A percentile compares a stretch with the other conserved stretches of the same genome.
Evolutionary conservation across 2,797 vertebrate species (phyloP).

Genomic region (Dallia pectoralis): DNA sequence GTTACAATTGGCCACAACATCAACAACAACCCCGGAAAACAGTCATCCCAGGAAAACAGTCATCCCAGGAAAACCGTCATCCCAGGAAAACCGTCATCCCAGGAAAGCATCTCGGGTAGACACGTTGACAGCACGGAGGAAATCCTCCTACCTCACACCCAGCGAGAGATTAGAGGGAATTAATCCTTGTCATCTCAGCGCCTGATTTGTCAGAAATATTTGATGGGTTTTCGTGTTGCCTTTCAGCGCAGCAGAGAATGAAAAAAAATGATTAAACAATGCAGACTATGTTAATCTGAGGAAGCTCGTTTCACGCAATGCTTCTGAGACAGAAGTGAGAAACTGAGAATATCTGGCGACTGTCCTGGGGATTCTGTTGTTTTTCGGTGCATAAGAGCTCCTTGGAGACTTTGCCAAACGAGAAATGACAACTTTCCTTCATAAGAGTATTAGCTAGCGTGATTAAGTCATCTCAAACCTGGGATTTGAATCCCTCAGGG

Average conservation of each 20-base stretch:
- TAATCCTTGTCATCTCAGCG: slow-evolving; percentile 1
- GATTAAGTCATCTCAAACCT: slow-evolving; percentile 48
- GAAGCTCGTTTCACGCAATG: slow-evolving; percentile 37
- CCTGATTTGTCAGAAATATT: slow-evolving; percentile 14
- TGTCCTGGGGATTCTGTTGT: slow-evolving; percentile 50
- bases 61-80: not conserved
- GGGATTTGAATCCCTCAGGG: slow-evolving; percentile 35
- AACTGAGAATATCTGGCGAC: slow-evolving; percentile 56
- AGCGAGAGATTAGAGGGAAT: not conserved
- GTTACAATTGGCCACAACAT: not conserved
- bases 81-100: not conserved
- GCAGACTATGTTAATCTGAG: slow-evolving; percentile 31
- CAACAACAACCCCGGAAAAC: not conserved
- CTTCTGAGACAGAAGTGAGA: slow-evolving; percentile 34
- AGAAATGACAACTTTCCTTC: slow-evolving; percentile 63
- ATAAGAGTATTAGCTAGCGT: slow-evolving; percentile 53
- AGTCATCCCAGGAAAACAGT: not conserved
- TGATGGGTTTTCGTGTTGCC: slow-evolving; percentile 20
- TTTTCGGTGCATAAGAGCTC: slow-evolving; percentile 64
- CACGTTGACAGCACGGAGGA: not conserved
- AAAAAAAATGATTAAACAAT: slow-evolving; percentile 25
- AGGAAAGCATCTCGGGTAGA: not conserved
- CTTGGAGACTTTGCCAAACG: slow-evolving; percentile 60
- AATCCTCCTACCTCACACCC: not conserved
- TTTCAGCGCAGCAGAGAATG: not conserved